Conservation (phyloP, 2,888 invertebrate species). For the Caenorhabditis doughertyi region DNA sequence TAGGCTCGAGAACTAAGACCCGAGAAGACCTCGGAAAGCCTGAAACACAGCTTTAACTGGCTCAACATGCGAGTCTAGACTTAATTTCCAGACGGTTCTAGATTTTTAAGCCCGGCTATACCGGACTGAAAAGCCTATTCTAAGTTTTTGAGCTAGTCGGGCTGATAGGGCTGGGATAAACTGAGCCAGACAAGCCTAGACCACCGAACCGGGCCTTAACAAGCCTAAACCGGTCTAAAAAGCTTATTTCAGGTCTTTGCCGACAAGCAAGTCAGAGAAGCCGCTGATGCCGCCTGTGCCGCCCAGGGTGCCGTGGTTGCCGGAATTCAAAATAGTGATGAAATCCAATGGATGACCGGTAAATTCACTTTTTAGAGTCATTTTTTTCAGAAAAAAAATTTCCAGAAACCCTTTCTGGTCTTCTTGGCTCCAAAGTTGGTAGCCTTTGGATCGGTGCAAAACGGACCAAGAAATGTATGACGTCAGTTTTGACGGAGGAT, state of each 20-base stretch:
- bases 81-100: too few species aligned
- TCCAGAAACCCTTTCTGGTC: background rate
- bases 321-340: conserved; percentile 2
- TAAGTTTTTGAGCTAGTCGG: too few species aligned
- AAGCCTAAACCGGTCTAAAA: too few species aligned
- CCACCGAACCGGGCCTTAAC: too few species aligned
- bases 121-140: too few species aligned
- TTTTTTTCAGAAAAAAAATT: background rate
- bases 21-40: too few species aligned
- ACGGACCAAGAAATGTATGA: background rate
- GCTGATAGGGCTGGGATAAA: too few species aligned
- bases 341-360: conserved; percentile 1
- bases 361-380: background rate
- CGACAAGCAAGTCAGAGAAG: background rate
- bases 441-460: background rate
- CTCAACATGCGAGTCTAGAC: too few species aligned
- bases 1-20: too few species aligned
- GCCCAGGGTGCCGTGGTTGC: background rate
- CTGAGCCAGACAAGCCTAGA: too few species aligned
- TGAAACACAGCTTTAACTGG: too few species aligned
- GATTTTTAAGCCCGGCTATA: too few species aligned
- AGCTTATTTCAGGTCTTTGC: conserved; percentile 9
- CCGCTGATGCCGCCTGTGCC: conserved; percentile 8
- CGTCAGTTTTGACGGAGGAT: background rate
- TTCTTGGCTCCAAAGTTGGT: background rate